Percentiles rank a stretch among this genome's conserved stretches.
Evolutionary conservation across 1,140 invertebrate species (phyloP).

Genomic region (Pseudomyrmex gracilis): DNA sequence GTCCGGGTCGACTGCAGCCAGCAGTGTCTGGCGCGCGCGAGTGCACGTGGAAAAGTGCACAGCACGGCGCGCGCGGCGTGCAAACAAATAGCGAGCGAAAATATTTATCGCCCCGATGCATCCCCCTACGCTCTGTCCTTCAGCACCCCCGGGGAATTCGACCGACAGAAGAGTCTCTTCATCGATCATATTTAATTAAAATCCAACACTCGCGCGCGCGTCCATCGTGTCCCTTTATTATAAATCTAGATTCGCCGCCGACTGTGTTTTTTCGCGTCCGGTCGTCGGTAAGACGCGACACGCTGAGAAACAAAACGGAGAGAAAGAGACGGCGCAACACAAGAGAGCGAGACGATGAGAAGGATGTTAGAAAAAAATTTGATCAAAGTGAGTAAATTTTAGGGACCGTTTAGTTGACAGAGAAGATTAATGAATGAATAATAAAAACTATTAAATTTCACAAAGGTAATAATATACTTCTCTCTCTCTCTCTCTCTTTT

Average conservation of each 20-base stretch:
- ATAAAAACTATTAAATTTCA: not conserved
- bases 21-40: not conserved
- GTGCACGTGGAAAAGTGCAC: conserved; percentile 37
- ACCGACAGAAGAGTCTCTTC: conserved; percentile 56
- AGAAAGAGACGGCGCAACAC: not conserved
- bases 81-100: conserved; percentile 71
- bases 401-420: too few relatives aligned
- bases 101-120: conserved; percentile 68
- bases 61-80: not conserved
- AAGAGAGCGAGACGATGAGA: not conserved
- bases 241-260: conserved; percentile 70
- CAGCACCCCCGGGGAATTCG: conserved; percentile 45
- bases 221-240: conserved; percentile 34
- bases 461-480: too few relatives aligned
- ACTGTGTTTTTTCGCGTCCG: conserved; percentile 72
- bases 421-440: not conserved
- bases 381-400: not conserved
- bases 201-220: conserved; percentile 71
- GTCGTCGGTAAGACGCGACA: not conserved
- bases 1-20: conserved; percentile 33
- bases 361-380: not conserved
- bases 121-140: not conserved
- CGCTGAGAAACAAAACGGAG: not conserved
- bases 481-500: too few relatives aligned
- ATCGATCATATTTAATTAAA: conserved; percentile 81